Evolutionary conservation across 2,888 invertebrate species (phyloP), one percentile per base, ranked within the genome.

Genomic region (Resseliella maxima): DNA sequence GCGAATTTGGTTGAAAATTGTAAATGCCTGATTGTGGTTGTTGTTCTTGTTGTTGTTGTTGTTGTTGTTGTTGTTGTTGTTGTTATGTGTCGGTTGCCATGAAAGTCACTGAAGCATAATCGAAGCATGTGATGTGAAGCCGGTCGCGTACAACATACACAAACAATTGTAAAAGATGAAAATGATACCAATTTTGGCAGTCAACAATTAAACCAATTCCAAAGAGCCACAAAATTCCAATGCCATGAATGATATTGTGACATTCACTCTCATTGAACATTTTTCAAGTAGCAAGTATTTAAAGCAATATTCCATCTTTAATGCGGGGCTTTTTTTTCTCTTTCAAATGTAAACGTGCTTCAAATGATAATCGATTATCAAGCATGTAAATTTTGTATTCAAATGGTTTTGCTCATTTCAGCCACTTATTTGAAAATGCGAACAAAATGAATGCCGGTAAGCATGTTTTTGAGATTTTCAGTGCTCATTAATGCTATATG

Each of bases 391-490:
- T 59, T 59, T n/a, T 5, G 24, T 24, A 59, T n/a, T 59, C 59
- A 59, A 24, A 59, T 15, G 24, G 2, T n/a, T n/a, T n/a, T 31
- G 72, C 72, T 72, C 31, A 72, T 72, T 72, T 24, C 12, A 24
- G 72, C 12, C 0, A 31, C 35, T 15, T 0, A 72, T 10, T 72
- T 2, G 24, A 59, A 27, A 27, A 5, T 5, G 12, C 31, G 72
- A 72, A 35, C 0, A 15, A 10, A 35, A 27, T 31, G 31, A 27
- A 59, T 24, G 27, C 21, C 41, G 12, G 12, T 41, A 18, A 50
- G 35, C 72, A 31, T 72, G 72, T 72, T 72, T 72, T 59, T n/a
- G n/a, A n/a, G 72, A 72, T 31, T 31, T 31, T 72, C 72, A 6
- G 1, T 35, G 72, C 31, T 72, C 72, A 72, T 72, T n/a, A n/a